phyloP scores from a whole-genome alignment of 2,113 vertebrate genomes.

The Gambusia affinis region DNA sequence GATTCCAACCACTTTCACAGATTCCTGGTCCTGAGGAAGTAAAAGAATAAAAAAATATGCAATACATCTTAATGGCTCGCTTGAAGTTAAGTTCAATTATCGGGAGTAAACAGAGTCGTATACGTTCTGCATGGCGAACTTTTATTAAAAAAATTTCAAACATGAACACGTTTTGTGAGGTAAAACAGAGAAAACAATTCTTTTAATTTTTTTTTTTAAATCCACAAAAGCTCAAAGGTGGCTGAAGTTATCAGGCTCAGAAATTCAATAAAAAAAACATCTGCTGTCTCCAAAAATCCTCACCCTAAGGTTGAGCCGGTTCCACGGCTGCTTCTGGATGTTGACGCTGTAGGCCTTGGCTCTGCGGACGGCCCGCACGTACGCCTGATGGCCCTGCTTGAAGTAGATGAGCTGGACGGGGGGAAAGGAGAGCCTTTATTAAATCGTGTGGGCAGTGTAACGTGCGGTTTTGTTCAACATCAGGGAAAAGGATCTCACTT shows the following conservation, averaged over 20 bases:
- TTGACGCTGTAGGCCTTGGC: slow-evolving; percentile 95
- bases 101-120: not conserved
- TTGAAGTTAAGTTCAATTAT: not conserved
- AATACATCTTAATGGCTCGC: not conserved
- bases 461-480: not conserved
- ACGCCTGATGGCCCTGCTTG: slow-evolving; percentile 97
- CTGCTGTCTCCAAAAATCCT: slow-evolving; percentile 24
- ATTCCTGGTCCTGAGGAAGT: slow-evolving; percentile 91
- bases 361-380: slow-evolving; percentile 93
- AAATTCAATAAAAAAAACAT: no score
- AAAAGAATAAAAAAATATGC: slow-evolving; percentile 7
- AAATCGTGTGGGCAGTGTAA: not conserved
- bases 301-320: slow-evolving; percentile 98
- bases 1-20: slow-evolving; percentile 96
- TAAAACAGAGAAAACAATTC: no score
- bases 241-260: no score
- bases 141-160: no score
- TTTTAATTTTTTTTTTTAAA: no score
- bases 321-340: slow-evolving; percentile 98
- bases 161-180: no score
- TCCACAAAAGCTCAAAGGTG: no score
- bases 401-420: slow-evolving; percentile 92
- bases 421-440: not conserved
- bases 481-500: slow-evolving; percentile 78
- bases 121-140: not conserved